Evolutionary conservation across 1,140 invertebrate genomes (phyloP), one percentile per base, ranked within the genome.

Genomic region (Eufriesea mexicana): DNA sequence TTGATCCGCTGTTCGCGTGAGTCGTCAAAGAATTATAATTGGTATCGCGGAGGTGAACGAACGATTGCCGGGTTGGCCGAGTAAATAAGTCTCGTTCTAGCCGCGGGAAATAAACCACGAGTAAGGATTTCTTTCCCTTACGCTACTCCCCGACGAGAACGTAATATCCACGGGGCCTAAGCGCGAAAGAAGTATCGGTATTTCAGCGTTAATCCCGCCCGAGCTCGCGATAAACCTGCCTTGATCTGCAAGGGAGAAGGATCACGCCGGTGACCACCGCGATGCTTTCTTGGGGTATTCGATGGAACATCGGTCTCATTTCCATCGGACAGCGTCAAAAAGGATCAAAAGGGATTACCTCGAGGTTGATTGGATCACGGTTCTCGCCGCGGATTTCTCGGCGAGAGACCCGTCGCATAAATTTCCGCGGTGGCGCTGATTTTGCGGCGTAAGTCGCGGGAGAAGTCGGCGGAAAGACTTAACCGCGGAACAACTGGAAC

Each of bases 281-380:
- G 18, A 14, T 20, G 25, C 23, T 86, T 59, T 61, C 25, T 61
- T 54, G 23, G 5, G 2, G 73, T 79, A 71, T 84, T 78, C 72
- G 71, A 86, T 72, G 64, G 75, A 84, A 79, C 16, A 72, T 42
- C 64, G 70, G 64, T 76, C 59, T 79, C 75, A 86, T 87, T 87
- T 83, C 80, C 57, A 83, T 79, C 28, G 70, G 74, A 5, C 6
- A 25, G 71, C 72, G 79, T 86, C 84, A 71, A 87, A 83, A 86
- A 71, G 75, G 86, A 84, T 84, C 80, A 84, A 84, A 86, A 86
- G 62, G 61, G 83, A 84, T 86, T 87, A 86, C 72, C 72, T 72
- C 23, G 61, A 72, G 81, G 61, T 84, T 71, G 76, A 79, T 84
- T 64, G 59, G 47, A 75, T 87, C 59, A 66, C 62, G 25, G 66